Evolutionary conservation across 2,113 vertebrate species (phyloP).

Genomic region (Chlamydotis undulata): DNA sequence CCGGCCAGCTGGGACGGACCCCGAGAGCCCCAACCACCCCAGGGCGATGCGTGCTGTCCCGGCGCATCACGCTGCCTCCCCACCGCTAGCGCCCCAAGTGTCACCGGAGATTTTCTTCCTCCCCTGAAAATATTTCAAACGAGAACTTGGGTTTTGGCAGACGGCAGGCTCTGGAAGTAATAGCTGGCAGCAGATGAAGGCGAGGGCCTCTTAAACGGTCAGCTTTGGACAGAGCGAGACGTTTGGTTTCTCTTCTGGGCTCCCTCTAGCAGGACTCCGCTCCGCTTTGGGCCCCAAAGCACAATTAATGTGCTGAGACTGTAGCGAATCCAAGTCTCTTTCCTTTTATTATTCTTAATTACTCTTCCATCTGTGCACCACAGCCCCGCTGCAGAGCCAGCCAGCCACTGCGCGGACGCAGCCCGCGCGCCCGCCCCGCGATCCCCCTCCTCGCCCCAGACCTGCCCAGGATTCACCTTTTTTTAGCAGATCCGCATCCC

Average conservation of each 20-base stretch:
- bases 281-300: conserved; percentile 65
- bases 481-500: neutral
- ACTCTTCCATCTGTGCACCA: conserved; percentile 62
- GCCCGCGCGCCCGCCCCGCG: neutral
- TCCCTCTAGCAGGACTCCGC: conserved; percentile 59
- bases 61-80: neutral
- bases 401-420: neutral
- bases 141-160: conserved; percentile 36
- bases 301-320: conserved; percentile 67
- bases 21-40: neutral
- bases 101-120: neutral
- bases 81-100: accelerated
- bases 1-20: neutral
- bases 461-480: neutral
- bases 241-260: conserved; percentile 55
- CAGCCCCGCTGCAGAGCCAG: conserved; percentile 22
- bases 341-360: conserved; percentile 72
- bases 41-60: neutral
- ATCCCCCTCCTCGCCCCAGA: neutral
- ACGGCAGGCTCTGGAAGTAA: conserved; percentile 35
- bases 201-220: conserved; percentile 66
- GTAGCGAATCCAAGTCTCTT: conserved; percentile 65
- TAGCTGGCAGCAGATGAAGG: conserved; percentile 64
- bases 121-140: conserved; percentile 9
- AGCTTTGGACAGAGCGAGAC: conserved; percentile 45